phyloP scores from a whole-genome alignment of 2,797 vertebrate species.

The Gobio occitaniae region DNA sequence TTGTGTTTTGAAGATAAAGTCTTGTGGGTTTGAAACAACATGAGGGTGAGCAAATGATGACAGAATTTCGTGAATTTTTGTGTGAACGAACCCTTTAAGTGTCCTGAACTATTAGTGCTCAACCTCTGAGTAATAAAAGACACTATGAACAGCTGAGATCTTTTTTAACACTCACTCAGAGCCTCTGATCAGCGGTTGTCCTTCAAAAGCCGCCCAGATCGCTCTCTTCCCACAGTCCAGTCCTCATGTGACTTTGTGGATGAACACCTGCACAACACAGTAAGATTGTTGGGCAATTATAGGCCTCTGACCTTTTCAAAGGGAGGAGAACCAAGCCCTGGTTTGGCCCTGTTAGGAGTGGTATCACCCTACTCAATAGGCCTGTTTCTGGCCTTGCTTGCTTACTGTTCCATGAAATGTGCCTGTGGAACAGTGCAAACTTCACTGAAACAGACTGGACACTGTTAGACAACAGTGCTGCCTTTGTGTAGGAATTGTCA shows the following conservation, averaged over 20 bases:
- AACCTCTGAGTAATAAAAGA: constrained; percentile 3
- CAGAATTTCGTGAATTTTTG: neutral
- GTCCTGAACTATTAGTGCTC: neutral
- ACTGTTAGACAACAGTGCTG: constrained; percentile 88
- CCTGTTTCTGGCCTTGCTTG: constrained; percentile 84
- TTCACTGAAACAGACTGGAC: constrained; percentile 82
- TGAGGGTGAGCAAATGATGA: neutral
- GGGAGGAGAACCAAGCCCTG: constrained; percentile 72
- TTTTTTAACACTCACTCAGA: neutral
- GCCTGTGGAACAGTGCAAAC: constrained; percentile 82
- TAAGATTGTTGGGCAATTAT: constrained; percentile 72
- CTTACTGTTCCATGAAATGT: constrained; percentile 89
- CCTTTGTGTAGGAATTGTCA: constrained; percentile 82
- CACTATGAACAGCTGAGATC: constrained; percentile 6
- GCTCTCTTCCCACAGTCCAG: constrained; percentile 79
- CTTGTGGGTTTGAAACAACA: neutral
- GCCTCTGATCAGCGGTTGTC: constrained; percentile 39
- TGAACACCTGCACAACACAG: constrained; percentile 74
- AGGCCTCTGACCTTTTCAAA: constrained; percentile 73
- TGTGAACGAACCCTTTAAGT: neutral
- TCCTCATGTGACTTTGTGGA: constrained; percentile 73
- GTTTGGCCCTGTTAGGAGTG: constrained; percentile 75
- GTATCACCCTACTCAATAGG: constrained; percentile 84
- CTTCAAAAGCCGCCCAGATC: constrained; percentile 65
- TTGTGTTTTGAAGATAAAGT: neutral